These are phyloP conservation scores for Parus major DNA, from an alignment of 2,113 vertebrate species.

Conservation along the genomic window DNA sequence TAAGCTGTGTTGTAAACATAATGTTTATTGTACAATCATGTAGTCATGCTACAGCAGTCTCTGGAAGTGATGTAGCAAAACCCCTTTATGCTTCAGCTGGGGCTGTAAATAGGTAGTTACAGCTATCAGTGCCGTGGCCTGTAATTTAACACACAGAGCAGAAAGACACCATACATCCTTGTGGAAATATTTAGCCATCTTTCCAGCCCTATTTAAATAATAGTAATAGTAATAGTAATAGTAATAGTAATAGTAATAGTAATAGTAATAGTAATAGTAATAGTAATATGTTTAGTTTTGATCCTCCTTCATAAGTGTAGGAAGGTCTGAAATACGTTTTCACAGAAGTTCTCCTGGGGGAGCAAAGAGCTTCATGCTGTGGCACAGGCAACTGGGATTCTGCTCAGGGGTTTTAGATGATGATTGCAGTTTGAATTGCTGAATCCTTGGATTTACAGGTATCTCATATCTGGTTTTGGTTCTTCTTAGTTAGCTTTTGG, in stretches of 20 bases:
- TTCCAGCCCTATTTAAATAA: neutral
- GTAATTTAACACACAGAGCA: neutral
- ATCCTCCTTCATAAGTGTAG: neutral
- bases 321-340: neutral
- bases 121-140: neutral
- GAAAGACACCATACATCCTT: neutral
- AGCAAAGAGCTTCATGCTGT: neutral
- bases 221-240: neutral
- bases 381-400: neutral
- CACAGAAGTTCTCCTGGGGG: neutral
- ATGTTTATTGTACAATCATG: neutral
- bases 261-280: neutral
- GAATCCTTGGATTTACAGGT: neutral
- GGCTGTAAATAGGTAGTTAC: neutral
- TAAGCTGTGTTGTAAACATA: neutral
- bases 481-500: neutral
- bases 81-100: neutral
- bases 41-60: neutral
- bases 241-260: neutral
- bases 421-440: neutral
- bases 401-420: neutral
- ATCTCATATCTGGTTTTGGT: neutral
- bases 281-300: neutral
- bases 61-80: neutral
- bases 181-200: neutral